Evolutionary conservation across 1,140 invertebrate species (phyloP).

Genomic region (Mylabris phalerata): DNA sequence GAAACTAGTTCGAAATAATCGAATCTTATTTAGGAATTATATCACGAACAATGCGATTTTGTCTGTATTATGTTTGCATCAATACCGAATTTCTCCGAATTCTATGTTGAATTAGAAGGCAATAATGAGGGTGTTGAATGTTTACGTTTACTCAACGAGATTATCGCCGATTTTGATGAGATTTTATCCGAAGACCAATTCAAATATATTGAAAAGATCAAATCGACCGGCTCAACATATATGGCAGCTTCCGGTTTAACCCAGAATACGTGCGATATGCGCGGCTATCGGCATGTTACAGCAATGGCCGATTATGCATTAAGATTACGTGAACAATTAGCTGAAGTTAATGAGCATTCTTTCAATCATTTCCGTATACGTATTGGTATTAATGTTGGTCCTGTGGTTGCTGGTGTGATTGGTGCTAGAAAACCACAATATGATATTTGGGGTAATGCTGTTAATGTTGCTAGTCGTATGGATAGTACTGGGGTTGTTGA

Average conservation of each 20-base stretch:
- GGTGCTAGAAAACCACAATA: conserved; percentile 88
- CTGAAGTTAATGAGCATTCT: conserved; percentile 90
- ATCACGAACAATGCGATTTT: conserved; percentile 90
- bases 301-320: conserved; percentile 90
- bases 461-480: conserved; percentile 88
- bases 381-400: conserved; percentile 91
- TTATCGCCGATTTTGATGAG: conserved; percentile 95
- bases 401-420: conserved; percentile 92
- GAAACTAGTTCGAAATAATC: neutral
- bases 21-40: conserved; percentile 66
- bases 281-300: conserved; percentile 70
- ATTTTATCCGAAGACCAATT: conserved; percentile 79
- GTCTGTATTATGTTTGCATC: conserved; percentile 95
- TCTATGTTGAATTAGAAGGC: conserved; percentile 90
- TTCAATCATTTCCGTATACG: conserved; percentile 95
- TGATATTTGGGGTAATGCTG: conserved; percentile 92
- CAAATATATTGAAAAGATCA: conserved; percentile 93
- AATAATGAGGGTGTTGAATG: conserved; percentile 95
- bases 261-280: conserved; percentile 68
- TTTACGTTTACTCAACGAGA: conserved; percentile 89
- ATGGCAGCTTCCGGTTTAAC: conserved; percentile 93
- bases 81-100: conserved; percentile 95
- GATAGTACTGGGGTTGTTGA: conserved; percentile 77
- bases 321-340: conserved; percentile 75
- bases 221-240: conserved; percentile 91